Evolutionary conservation across 2,888 invertebrate genomes (phyloP).

Genomic region (Homarus gammarus): DNA sequence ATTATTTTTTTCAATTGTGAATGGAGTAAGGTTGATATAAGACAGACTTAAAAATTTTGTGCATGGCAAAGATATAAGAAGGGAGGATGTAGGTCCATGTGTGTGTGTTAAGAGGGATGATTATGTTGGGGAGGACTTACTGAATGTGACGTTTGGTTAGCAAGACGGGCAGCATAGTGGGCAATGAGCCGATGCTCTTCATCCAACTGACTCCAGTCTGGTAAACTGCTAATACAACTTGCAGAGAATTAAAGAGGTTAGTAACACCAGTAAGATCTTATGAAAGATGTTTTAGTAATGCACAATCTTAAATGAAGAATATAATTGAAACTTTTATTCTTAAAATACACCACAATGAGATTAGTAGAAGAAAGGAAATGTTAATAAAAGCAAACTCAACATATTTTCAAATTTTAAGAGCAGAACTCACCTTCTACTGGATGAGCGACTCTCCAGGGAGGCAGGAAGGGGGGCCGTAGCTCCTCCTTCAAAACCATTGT

Average conservation of each 20-base stretch:
- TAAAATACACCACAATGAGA: background rate
- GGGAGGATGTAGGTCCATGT: background rate
- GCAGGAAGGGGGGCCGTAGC: constrained; percentile 40
- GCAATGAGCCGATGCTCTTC: constrained; percentile 98
- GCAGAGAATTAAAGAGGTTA: constrained; percentile 2
- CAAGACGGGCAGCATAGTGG: constrained; percentile 95
- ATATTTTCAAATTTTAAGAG: background rate
- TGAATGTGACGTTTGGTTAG: constrained; percentile 91
- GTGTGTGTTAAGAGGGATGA: background rate
- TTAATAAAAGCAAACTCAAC: background rate
- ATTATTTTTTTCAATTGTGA: too few relatives aligned
- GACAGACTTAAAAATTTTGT: background rate
- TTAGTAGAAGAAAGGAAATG: too few relatives aligned
- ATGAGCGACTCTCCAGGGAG: constrained; percentile 73
- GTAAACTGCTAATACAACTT: constrained; percentile 73
- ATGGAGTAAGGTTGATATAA: too few relatives aligned
- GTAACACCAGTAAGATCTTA: background rate
- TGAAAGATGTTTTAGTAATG: background rate
- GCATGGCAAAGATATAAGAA: background rate
- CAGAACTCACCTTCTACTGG: constrained; percentile 70
- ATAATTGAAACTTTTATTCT: background rate
- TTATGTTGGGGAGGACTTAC: constrained; percentile 79
- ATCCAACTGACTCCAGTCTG: constrained; percentile 76
- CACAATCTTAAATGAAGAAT: background rate
- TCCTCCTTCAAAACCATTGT: constrained; percentile 92